Conservation (phyloP, 2,888 invertebrate genomes). For the Alentia gelatinosa region DNA sequence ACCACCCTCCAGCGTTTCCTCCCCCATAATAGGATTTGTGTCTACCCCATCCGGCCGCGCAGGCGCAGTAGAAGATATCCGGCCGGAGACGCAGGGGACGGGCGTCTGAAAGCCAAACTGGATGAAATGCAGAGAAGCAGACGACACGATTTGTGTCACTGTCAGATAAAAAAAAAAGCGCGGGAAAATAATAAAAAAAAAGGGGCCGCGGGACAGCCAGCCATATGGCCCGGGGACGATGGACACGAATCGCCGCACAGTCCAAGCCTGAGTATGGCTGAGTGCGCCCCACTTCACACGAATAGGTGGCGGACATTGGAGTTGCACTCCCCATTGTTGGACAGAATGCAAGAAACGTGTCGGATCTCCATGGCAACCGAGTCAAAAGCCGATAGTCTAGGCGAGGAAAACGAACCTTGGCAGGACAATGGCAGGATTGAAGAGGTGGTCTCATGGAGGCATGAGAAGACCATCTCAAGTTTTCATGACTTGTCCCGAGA, state of each 20-base stretch:
- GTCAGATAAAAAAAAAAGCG: no score
- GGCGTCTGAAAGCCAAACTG: not conserved
- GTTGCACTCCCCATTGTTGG: not conserved
- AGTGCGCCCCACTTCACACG: not conserved
- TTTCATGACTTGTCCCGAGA: no score
- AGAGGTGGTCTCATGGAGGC: no score
- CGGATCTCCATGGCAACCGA: constrained; percentile 15
- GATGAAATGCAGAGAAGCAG: not conserved
- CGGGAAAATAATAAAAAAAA: no score
- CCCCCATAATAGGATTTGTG: constrained; percentile 7
- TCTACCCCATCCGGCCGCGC: not conserved
- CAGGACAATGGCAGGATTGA: not conserved
- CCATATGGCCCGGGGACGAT: not conserved
- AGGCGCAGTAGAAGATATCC: not conserved
- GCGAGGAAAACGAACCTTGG: not conserved
- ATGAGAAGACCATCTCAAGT: no score
- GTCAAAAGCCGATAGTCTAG: constrained; percentile 7
- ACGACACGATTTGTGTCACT: not conserved
- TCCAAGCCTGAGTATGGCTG: not conserved
- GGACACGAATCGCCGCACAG: not conserved
- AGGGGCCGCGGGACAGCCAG: not conserved
- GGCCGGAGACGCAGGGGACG: not conserved
- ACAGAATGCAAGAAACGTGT: not conserved
- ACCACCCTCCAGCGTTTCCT: not conserved
- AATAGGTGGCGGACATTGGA: not conserved